These are phyloP conservation scores for Stomatorhinus ivindoensis DNA, from an alignment of 2,113 vertebrate species.

Conservation along the genomic window DNA sequence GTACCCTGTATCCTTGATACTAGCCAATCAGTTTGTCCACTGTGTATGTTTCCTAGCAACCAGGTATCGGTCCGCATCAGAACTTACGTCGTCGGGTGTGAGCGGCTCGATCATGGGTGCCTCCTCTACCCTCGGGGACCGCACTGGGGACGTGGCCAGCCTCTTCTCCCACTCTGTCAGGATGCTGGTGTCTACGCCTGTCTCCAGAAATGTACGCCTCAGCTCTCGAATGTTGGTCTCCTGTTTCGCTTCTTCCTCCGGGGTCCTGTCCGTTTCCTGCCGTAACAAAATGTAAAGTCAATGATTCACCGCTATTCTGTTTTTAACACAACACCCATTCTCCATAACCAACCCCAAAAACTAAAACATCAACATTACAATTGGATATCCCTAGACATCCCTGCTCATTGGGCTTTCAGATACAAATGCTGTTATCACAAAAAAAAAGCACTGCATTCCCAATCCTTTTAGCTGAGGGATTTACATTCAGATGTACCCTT, in stretches of 20 bases:
- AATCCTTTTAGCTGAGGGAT: neutral
- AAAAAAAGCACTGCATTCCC: neutral
- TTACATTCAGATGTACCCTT: neutral
- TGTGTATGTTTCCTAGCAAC: neutral
- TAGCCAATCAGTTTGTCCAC: neutral
- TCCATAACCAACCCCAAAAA: neutral
- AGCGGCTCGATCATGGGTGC: conserved; percentile 95
- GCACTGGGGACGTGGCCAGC: conserved; percentile 81
- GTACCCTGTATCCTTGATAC: neutral
- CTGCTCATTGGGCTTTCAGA: neutral
- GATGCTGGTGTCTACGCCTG: conserved; percentile 61
- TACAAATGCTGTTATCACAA: neutral
- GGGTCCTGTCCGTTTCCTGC: conserved; percentile 56
- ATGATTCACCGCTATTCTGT: neutral
- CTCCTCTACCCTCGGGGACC: conserved; percentile 73
- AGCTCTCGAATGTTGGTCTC: conserved; percentile 86
- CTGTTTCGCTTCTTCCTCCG: conserved; percentile 80
- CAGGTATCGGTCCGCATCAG: neutral
- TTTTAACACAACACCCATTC: neutral
- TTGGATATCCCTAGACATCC: neutral
- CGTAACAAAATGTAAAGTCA: neutral
- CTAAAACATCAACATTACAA: neutral
- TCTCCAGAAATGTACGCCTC: conserved; percentile 88
- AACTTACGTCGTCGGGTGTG: conserved; percentile 81
- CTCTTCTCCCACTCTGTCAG: conserved; percentile 92